Evolutionary conservation across 1,140 invertebrate genomes (phyloP).

Genomic region (Pachyrhynchus sulphureomaculatus): DNA sequence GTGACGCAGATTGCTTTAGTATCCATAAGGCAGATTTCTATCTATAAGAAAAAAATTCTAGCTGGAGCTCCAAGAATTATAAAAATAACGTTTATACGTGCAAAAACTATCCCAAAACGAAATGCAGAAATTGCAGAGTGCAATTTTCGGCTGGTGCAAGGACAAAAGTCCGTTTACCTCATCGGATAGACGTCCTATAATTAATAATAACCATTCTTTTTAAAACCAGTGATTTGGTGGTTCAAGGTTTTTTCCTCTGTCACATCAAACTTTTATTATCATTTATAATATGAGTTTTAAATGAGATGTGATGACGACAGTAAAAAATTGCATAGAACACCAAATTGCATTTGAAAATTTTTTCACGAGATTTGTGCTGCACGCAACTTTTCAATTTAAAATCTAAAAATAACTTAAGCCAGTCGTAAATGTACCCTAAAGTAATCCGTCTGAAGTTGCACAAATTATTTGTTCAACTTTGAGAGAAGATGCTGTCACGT

Average conservation of each 20-base stretch:
- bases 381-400: constrained; percentile 8
- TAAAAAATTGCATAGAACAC: constrained; percentile 12
- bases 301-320: constrained; percentile 13
- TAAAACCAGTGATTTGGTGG: constrained; percentile 29
- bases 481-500: too few species aligned
- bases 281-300: constrained; percentile 15
- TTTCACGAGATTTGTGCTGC: neutral
- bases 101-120: constrained; percentile 1
- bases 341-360: neutral
- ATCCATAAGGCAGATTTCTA: too few species aligned
- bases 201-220: constrained; percentile 28
- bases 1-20: too few species aligned
- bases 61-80: too few species aligned
- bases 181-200: constrained; percentile 29
- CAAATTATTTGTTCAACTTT: too few species aligned
- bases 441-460: too few species aligned
- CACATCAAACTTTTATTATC: constrained; percentile 28
- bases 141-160: constrained; percentile 28
- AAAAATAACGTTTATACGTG: constrained; percentile 3
- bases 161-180: constrained; percentile 30
- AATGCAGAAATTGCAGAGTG: constrained; percentile 15
- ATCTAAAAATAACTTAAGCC: neutral
- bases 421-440: too few species aligned
- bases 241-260: constrained; percentile 26
- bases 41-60: too few species aligned